These are phyloP conservation scores for Artibeus jamaicensis DNA, from an alignment of 2,797 vertebrate genomes.

Conservation along the genomic window DNA sequence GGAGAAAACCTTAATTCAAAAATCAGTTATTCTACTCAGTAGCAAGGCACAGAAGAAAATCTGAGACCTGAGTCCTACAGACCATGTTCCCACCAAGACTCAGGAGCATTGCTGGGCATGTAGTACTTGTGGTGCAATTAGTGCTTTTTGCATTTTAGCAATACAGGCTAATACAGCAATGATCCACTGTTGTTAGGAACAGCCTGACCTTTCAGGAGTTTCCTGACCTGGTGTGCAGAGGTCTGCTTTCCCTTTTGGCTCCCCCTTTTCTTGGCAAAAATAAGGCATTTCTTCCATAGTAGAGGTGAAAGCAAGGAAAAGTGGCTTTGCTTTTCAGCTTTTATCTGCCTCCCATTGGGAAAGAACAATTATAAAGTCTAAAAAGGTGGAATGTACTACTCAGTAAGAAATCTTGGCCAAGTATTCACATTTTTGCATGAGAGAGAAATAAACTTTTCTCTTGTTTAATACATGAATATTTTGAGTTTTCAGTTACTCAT, in stretches of 20 bases:
- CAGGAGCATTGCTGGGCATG: not conserved
- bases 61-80: not conserved
- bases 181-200: slow-evolving; percentile 1
- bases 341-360: not conserved
- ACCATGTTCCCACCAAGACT: not conserved
- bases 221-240: not conserved
- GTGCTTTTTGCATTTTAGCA: slow-evolving; percentile 20
- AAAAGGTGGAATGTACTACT: not conserved
- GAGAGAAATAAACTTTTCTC: not conserved
- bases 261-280: not conserved
- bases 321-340: not conserved
- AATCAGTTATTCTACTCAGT: not conserved
- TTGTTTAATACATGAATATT: slow-evolving; percentile 2
- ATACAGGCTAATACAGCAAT: not conserved
- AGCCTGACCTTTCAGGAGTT: slow-evolving; percentile 53
- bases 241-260: slow-evolving; percentile 13
- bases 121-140: not conserved
- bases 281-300: not conserved
- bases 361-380: slow-evolving; percentile 12
- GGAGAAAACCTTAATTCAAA: not conserved
- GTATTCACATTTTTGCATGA: not conserved
- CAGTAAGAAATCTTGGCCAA: not conserved
- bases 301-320: not conserved
- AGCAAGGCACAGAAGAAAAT: not conserved
- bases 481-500: not conserved